Percentiles rank a stretch among this genome's conserved stretches.
Evolutionary conservation across 1,140 invertebrate genomes (phyloP).

Genomic region (Lerema accius): DNA sequence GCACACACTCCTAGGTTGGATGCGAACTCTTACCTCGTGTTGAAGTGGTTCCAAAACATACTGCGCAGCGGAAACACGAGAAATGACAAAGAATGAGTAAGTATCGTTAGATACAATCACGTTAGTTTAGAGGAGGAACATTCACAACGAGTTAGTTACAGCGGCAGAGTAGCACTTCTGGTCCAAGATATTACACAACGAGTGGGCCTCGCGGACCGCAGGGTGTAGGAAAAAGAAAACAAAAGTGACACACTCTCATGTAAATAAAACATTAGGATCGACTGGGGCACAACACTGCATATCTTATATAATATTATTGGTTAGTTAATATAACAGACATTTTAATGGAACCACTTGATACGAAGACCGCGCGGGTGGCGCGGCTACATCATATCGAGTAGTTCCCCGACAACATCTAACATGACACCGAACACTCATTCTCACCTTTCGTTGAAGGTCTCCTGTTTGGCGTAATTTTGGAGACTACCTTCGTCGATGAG

Average conservation of each 20-base stretch:
- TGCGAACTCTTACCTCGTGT: conserved; percentile 94
- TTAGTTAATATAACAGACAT: conserved; percentile 24
- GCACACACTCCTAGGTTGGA: conserved; percentile 63
- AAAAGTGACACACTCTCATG: conserved; percentile 69
- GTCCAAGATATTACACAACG: too few species aligned
- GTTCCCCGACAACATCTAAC: conserved; percentile 44
- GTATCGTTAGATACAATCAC: conserved; percentile 62
- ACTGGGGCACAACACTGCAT: conserved; percentile 92
- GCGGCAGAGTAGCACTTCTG: conserved; percentile 53
- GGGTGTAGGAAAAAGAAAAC: conserved; percentile 57
- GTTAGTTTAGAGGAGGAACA: conserved; percentile 64
- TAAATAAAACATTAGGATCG: conserved; percentile 82
- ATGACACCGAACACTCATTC: conserved; percentile 77
- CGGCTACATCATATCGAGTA: conserved; percentile 42
- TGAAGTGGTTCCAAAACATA: conserved; percentile 99
- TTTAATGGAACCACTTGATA: conserved; percentile 25
- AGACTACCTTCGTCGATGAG: conserved; percentile 98
- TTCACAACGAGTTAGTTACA: conserved; percentile 49
- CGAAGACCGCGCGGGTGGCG: too few species aligned
- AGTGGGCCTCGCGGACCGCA: conserved; percentile 27
- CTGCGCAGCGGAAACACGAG: conserved; percentile 89
- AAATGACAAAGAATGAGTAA: conserved; percentile 78
- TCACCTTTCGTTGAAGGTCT: conserved; percentile 98
- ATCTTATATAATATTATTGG: conserved; percentile 73
- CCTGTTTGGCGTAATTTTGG: conserved; percentile 96